Evolutionary conservation across 1,140 invertebrate genomes (phyloP).

Genomic region (Neuroterus valhalla): DNA sequence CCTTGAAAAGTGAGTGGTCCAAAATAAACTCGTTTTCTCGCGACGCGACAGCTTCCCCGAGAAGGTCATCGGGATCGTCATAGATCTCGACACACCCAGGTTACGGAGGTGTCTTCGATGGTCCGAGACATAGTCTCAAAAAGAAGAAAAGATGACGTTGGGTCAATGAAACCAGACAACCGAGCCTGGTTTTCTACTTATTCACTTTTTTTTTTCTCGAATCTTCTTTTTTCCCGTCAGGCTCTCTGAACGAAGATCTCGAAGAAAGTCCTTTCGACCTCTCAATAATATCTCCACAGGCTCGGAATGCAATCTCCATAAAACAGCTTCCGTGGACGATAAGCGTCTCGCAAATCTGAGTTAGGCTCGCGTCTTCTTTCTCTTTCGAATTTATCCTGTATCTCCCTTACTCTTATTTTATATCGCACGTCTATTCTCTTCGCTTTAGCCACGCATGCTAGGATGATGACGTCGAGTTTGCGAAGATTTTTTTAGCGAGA

Average conservation of each 20-base stretch:
- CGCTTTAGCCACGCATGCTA: conserved; percentile 29
- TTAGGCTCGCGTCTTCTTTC: conserved; percentile 49
- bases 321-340: conserved; percentile 67
- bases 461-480: conserved; percentile 38
- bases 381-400: conserved; percentile 39
- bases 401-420: conserved; percentile 36
- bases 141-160: not conserved
- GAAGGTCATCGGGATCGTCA: conserved; percentile 21
- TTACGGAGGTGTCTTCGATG: conserved; percentile 21
- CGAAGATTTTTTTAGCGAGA: conserved; percentile 48
- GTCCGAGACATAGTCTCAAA: not conserved
- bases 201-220: not conserved
- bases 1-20: not conserved
- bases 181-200: conserved; percentile 17
- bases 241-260: conserved; percentile 31
- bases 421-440: conserved; percentile 31
- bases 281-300: conserved; percentile 63
- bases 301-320: conserved; percentile 71
- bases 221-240: conserved; percentile 3
- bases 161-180: conserved; percentile 16
- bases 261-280: conserved; percentile 55
- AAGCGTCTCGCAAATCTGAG: conserved; percentile 63
- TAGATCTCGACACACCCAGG: conserved; percentile 20
- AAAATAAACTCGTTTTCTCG: conserved; percentile 42
- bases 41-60: conserved; percentile 21